Evolutionary conservation across 2,888 invertebrate genomes (phyloP), one percentile per base, ranked within the genome.

Genomic region (Drosophila prostipennis): DNA sequence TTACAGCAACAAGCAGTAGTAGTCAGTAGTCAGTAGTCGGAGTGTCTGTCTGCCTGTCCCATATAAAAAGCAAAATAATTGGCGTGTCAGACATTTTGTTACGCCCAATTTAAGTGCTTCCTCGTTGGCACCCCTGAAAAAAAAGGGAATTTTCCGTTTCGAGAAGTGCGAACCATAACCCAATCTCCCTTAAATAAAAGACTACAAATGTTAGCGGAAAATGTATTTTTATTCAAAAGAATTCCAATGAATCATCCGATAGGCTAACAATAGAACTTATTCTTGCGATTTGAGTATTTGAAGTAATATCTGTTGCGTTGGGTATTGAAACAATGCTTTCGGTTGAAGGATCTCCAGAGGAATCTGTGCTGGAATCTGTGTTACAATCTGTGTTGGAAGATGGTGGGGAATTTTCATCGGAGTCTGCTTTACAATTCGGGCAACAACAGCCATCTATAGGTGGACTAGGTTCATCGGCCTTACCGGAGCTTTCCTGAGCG

Each of bases 71-170:
- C 61, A 83, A 85, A 87, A 83, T 83, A 83, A 83, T 83, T 83
- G 83, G 87, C 83, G 78, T 87, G 87, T 87, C 83, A 83, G 83
- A 83, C 83, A 87, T 87, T 83, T 87, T 85, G 83, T 82, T 81
- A 82, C 82, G 83, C 83, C 80, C 80, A 85, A 81, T 81, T 86
- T 81, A 81, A 81, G 83, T 86, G 86, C 74, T 81, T 86, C 86
- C 83, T 76, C 61, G 61, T 49, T 63, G 65, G 37, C 16, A n/a
- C 16, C 2, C 26, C 26, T 5, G 6, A 23, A 8, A 45, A 23
- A 16, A 23, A 39, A n/a, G 13, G 23, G 36, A 34, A 61, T 65
- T 52, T 64, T 65, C 32, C 19, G 42, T 34, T 51, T 36, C 45
- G 23, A 32, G 14, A 37, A 42, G 43, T 37, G 53, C 36, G 65